Evolutionary conservation across 2,888 invertebrate species (phyloP), one percentile per base, ranked within the genome.

Genomic region (Quadroppia sp.): DNA sequence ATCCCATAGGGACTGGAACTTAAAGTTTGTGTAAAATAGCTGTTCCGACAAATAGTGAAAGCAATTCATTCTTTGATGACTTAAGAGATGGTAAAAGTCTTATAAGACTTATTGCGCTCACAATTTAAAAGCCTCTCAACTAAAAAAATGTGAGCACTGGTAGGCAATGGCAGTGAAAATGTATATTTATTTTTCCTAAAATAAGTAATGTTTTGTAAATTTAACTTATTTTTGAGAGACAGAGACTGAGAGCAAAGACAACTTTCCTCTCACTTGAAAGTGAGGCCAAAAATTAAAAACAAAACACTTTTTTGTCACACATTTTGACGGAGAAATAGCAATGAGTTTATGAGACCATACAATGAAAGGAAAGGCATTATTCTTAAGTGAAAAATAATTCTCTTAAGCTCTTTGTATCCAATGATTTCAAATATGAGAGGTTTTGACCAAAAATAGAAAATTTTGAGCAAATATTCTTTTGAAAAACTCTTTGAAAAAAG

Each of bases 1-100:
- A 61, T 61, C 11, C 61, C 61, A 28, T 30, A 17, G 61, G 61
- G 61, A 61, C 32, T 32, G 61, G 23, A 15, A 53, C 20, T 53
- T 17, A 53, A 11, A 53, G 15, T 25, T 7, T 53, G 20, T 36
- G 61, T 61, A 61, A 61, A 61, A 53, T n/a, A 36, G 30, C n/a
- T 61, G 59, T 61, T 32, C 17, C 61, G 32, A 61, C 61, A 61
- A 61, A 61, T 61, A 61, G 32, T 61, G 28, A 17, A 17, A 11
- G 61, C 61, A 32, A 61, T 61, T 61, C 61, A 61, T 61, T 61
- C 61, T 61, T 7, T 61, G 32, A 53, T 20, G 7, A 15, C 36
- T 28, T 32, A 32, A 61, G 32, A 59, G 32, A 6, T 20, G 20
- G 20, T 15, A 59, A 28, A 59, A 59, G 50, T 50, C 59, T 59